A percentile compares a stretch with the other conserved stretches of the same genome.
Conservation (phyloP, 2,888 invertebrate genomes). For the Pseudococcus longispinus region DNA sequence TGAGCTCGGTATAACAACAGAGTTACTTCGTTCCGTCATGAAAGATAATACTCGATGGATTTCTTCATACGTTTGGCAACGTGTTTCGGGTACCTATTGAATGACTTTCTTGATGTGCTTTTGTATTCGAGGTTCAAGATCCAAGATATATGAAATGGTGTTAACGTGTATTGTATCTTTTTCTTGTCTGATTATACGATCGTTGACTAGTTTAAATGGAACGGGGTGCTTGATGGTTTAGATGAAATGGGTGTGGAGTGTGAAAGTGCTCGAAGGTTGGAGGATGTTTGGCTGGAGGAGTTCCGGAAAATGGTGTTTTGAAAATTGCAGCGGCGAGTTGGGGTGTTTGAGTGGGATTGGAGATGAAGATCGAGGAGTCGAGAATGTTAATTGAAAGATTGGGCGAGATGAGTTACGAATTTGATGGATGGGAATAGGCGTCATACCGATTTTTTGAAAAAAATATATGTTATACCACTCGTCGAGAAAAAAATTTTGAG, state of each 20-base stretch:
- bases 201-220: not conserved
- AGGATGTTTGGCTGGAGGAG: not conserved
- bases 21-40: not conserved
- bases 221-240: not conserved
- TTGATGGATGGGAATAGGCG: too few relatives aligned
- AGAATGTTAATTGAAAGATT: not conserved
- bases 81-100: not conserved
- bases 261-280: not conserved
- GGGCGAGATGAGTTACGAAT: too few relatives aligned
- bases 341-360: not conserved
- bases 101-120: not conserved
- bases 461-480: too few relatives aligned
- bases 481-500: too few relatives aligned
- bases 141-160: not conserved
- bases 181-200: not conserved
- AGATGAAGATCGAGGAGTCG: not conserved
- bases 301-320: not conserved
- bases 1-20: not conserved
- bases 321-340: not conserved
- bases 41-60: not conserved
- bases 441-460: too few relatives aligned
- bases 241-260: not conserved
- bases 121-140: conserved; percentile 1
- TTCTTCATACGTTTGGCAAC: not conserved
- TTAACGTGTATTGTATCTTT: not conserved